phyloP scores from a whole-genome alignment of 2,888 invertebrate genomes.

The Caprella mutica region DNA sequence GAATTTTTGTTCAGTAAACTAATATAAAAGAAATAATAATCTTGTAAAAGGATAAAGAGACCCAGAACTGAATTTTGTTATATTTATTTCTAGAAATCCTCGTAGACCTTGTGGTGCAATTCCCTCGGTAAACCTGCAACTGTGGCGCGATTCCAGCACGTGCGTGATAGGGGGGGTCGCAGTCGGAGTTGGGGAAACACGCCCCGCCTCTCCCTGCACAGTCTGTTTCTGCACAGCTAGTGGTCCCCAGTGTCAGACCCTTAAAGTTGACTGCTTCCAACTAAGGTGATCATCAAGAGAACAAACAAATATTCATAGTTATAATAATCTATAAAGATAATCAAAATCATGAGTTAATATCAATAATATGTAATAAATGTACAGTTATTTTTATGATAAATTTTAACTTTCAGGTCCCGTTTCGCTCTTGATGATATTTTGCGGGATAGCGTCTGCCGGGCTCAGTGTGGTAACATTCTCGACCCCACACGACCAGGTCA shows the following conservation, averaged over 20 bases:
- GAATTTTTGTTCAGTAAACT: not conserved
- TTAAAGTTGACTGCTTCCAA: conserved; percentile 31
- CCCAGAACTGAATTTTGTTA: not conserved
- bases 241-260: conserved; percentile 47
- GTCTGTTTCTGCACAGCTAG: conserved; percentile 75
- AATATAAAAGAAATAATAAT: not conserved
- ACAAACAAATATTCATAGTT: no score
- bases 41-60: not conserved
- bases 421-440: conserved; percentile 26
- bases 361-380: no score
- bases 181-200: conserved; percentile 66
- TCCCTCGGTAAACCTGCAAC: conserved; percentile 22
- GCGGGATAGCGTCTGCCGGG: conserved; percentile 76
- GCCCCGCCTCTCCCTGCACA: conserved; percentile 80
- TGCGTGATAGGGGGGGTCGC: conserved; percentile 52
- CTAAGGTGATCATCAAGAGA: no score
- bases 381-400: no score
- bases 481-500: conserved; percentile 28
- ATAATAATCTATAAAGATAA: no score
- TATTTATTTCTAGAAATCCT: conserved; percentile 20
- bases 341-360: no score
- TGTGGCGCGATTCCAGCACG: conserved; percentile 32
- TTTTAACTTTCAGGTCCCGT: no score
- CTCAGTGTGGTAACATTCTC: conserved; percentile 53
- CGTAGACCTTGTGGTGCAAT: conserved; percentile 29